Percentiles rank a stretch among this genome's conserved stretches.
Conservation (phyloP, 2,113 vertebrate species). For the Erythrolamprus reginae region DNA sequence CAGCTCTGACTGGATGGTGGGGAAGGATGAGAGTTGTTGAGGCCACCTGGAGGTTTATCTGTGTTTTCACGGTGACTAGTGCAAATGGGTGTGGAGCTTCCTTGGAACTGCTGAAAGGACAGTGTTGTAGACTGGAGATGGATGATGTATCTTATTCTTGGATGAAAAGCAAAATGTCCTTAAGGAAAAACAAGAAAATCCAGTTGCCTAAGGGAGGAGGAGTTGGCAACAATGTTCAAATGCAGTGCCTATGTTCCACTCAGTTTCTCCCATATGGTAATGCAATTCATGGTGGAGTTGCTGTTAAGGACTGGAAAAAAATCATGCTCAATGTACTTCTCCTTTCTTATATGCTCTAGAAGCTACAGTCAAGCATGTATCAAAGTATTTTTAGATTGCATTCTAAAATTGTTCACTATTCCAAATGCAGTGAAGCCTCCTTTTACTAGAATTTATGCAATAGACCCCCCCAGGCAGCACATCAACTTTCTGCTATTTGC, state of each 20-base stretch:
- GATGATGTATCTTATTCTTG: too few relatives aligned
- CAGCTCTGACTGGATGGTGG: too few relatives aligned
- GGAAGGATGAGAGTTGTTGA: too few relatives aligned
- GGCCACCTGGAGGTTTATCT: too few relatives aligned
- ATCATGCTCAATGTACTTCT: neutral
- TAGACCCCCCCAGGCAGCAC: neutral
- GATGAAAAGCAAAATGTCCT: too few relatives aligned
- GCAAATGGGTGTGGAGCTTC: too few relatives aligned
- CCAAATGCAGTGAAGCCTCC: neutral
- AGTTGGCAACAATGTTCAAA: neutral
- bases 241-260: neutral
- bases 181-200: too few relatives aligned
- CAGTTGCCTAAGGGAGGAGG: neutral
- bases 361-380: neutral
- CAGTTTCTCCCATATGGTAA: neutral
- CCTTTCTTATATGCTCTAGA: neutral
- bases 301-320: neutral
- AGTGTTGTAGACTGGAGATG: too few relatives aligned
- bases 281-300: neutral
- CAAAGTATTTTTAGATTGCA: neutral
- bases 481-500: neutral
- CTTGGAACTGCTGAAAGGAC: too few relatives aligned
- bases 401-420: neutral
- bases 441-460: neutral
- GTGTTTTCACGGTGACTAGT: too few relatives aligned